Evolutionary conservation across 1,140 invertebrate genomes (phyloP).

Genomic region (Gonioctena quinquepunctata): DNA sequence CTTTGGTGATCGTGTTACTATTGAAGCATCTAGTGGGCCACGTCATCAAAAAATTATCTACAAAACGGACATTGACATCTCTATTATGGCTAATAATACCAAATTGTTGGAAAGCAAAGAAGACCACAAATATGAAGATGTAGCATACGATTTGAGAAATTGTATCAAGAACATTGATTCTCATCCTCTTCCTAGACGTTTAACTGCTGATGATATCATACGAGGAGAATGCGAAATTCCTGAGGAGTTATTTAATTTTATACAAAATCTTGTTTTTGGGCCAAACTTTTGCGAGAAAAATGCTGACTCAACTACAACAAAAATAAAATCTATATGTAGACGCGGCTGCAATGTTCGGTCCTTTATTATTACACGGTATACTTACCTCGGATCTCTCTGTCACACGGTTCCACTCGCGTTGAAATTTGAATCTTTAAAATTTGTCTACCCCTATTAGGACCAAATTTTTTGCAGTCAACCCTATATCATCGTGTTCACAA

Average conservation of each 20-base stretch:
- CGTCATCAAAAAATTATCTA: slow-evolving; percentile 48
- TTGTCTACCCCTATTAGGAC: too few relatives aligned
- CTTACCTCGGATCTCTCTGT: too few relatives aligned
- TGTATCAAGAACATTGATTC: slow-evolving; percentile 40
- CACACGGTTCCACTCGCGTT: too few relatives aligned
- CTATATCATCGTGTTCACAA: too few relatives aligned
- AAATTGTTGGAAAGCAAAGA: slow-evolving; percentile 39
- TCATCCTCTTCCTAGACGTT: slow-evolving; percentile 28
- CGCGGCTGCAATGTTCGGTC: too few relatives aligned
- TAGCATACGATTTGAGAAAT: slow-evolving; percentile 45
- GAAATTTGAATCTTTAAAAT: too few relatives aligned
- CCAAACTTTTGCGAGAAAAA: slow-evolving; percentile 35
- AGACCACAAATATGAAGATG: slow-evolving; percentile 40
- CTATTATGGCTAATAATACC: slow-evolving; percentile 30
- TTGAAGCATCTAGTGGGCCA: slow-evolving; percentile 42
- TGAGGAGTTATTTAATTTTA: slow-evolving; percentile 44
- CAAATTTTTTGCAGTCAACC: too few relatives aligned
- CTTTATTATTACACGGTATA: too few relatives aligned
- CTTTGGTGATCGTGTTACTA: slow-evolving; percentile 45
- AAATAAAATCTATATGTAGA: slow-evolving; percentile 48
- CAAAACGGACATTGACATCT: slow-evolving; percentile 43
- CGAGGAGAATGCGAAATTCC: slow-evolving; percentile 50
- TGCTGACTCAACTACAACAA: slow-evolving; percentile 18
- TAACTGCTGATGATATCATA: slow-evolving; percentile 50
- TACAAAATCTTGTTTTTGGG: slow-evolving; percentile 41